Evolutionary conservation across 1,140 invertebrate genomes (phyloP).

Genomic region (Ostrea denselamellosa): DNA sequence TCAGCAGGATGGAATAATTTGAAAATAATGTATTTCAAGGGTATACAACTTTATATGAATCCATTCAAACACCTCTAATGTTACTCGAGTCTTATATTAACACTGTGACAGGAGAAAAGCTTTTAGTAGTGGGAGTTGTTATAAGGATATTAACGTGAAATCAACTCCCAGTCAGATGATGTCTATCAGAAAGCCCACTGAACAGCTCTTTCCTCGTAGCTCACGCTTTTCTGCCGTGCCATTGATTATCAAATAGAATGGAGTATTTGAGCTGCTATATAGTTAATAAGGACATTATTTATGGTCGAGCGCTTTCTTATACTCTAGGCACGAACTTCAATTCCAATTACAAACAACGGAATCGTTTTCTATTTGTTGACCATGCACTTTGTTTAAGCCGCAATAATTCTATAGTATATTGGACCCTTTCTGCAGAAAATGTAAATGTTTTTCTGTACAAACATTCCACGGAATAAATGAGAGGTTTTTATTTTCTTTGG

Average conservation of each 20-base stretch:
- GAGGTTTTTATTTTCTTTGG: background rate
- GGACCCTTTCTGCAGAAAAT: background rate
- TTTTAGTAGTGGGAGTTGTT: conserved; percentile 32
- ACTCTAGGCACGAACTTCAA: conserved; percentile 10
- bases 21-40: background rate
- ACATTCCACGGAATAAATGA: background rate
- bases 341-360: conserved; percentile 10
- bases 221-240: background rate
- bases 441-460: background rate
- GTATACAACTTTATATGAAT: background rate
- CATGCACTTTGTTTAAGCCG: background rate
- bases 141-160: conserved; percentile 3
- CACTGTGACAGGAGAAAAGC: background rate
- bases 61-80: background rate
- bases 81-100: conserved; percentile 17
- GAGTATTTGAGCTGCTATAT: conserved; percentile 22
- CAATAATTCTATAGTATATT: background rate
- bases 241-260: conserved; percentile 26
- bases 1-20: too few relatives aligned
- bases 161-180: background rate
- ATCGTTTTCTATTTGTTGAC: background rate
- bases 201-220: background rate
- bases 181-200: background rate
- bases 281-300: conserved; percentile 30
- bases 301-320: background rate